Evolutionary conservation across 2,888 invertebrate species (phyloP), one percentile per base, ranked within the genome.

Genomic region (Rotaria macrura): DNA sequence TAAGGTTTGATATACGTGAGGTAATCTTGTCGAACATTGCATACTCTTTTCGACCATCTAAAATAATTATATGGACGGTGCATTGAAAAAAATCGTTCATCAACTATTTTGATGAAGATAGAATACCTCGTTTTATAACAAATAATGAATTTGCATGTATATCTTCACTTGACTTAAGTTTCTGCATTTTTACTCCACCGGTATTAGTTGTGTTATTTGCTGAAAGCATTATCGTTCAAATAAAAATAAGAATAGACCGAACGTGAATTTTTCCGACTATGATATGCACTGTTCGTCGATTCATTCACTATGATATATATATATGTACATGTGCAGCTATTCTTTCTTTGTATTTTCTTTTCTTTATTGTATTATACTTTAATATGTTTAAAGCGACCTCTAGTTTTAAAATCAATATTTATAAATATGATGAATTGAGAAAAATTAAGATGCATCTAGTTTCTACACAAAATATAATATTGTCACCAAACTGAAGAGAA

Each of bases 21-120:
- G 98, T 98, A 87, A 99, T 99, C 93, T 99, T 99, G 91, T 99
- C 98, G 90, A 97, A 95, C 91, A 96, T 95, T 1, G 98, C 95
- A 88, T 94, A 94, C 90, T 99, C 97, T 89, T 94, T 93, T 85
- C 95, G 93, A 0, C 97, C 96, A 93, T 94, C 96, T 95, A 84
- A 83, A 84, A 84, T 86, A 6, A 85, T 55, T 34, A 85, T 47
- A 84, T 57, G 29, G 12, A 57, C 29, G 9, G 12, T 49, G 17
- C 14, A 49, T 17, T 12, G 49, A 49, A 49, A 49, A 9, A 1
- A 12, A 17, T 12, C 49, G 49, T 34, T 4, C 3, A 65, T 20
- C 38, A 20, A 17, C 25, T 6, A 1, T 2, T 4, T 17, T 20
- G 1, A 65, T 20, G 2, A 65, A 34, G 12, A 17, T 29, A 20